These are phyloP conservation scores for Bombylius major DNA, from an alignment of 2,888 invertebrate species.

Conservation along the genomic window DNA sequence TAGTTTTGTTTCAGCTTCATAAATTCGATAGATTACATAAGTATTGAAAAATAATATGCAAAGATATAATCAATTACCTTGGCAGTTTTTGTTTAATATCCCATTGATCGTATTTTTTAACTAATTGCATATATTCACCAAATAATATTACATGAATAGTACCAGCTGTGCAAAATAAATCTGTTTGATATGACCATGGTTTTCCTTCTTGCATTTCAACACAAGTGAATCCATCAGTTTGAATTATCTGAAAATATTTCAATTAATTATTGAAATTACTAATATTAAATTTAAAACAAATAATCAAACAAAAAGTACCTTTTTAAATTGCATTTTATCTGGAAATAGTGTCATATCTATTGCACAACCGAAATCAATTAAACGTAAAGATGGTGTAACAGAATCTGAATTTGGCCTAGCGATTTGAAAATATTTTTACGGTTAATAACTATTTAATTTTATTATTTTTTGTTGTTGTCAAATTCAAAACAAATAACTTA, in stretches of 20 bases:
- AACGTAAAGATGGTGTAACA: slow-evolving; percentile 58
- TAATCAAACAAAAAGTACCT: slow-evolving; percentile 27
- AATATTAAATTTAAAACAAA: not conserved
- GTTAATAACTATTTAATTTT: slow-evolving; percentile 13
- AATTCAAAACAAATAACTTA: slow-evolving; percentile 33
- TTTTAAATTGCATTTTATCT: slow-evolving; percentile 61
- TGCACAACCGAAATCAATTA: slow-evolving; percentile 91
- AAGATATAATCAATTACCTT: slow-evolving; percentile 37
- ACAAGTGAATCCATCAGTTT: slow-evolving; percentile 72
- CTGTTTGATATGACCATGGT: slow-evolving; percentile 93
- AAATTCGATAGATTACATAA: not conserved
- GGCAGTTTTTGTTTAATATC: slow-evolving; percentile 59
- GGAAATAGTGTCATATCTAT: slow-evolving; percentile 88
- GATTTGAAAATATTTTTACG: not conserved
- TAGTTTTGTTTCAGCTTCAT: not conserved
- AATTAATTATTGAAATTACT: not conserved
- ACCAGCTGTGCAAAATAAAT: slow-evolving; percentile 81
- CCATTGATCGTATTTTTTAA: slow-evolving; percentile 50
- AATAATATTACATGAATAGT: slow-evolving; percentile 79
- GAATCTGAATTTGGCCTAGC: slow-evolving; percentile 49
- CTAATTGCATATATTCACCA: slow-evolving; percentile 80
- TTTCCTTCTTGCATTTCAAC: slow-evolving; percentile 85
- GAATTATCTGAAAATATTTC: slow-evolving; percentile 44
- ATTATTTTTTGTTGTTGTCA: no score
- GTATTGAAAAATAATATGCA: not conserved